Evolutionary conservation across 2,797 vertebrate genomes (phyloP).

Genomic region (Alectoris magna): DNA sequence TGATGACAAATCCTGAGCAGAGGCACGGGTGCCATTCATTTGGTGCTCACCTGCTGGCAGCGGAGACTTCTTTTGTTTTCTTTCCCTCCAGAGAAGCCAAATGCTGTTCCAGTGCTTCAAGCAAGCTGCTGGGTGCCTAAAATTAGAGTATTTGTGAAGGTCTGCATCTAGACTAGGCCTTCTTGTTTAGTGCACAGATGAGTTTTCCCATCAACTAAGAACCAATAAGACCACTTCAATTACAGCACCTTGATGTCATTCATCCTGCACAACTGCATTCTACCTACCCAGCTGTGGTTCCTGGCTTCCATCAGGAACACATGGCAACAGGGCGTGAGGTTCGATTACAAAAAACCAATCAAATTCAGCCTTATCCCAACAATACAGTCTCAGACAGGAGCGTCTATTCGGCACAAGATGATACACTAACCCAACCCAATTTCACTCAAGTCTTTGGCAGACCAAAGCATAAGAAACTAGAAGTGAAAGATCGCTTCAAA

Average conservation of each 20-base stretch:
- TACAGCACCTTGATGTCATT: background rate
- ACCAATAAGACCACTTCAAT: background rate
- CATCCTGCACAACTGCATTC: background rate
- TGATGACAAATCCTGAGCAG: background rate
- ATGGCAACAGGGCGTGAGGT: background rate
- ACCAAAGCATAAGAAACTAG: background rate
- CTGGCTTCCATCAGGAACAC: background rate
- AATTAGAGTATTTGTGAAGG: conserved; percentile 52
- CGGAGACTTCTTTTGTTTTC: conserved; percentile 90
- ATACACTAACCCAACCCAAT: background rate
- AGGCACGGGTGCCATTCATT: background rate
- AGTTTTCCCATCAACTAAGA: background rate
- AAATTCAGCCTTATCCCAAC: background rate
- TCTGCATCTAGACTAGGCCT: background rate
- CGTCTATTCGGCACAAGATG: background rate
- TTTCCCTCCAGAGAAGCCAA: conserved; percentile 95
- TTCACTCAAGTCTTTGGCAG: background rate
- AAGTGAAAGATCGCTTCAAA: background rate
- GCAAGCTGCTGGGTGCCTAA: conserved; percentile 93
- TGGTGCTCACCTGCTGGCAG: conserved; percentile 88
- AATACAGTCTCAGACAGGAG: background rate
- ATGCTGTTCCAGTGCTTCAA: conserved; percentile 95
- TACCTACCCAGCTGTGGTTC: background rate
- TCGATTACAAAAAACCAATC: background rate
- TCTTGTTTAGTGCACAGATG: background rate